Base-by-base conservation (phyloP, 2,113 vertebrate genomes). In the Electrona antarctica region DNA sequence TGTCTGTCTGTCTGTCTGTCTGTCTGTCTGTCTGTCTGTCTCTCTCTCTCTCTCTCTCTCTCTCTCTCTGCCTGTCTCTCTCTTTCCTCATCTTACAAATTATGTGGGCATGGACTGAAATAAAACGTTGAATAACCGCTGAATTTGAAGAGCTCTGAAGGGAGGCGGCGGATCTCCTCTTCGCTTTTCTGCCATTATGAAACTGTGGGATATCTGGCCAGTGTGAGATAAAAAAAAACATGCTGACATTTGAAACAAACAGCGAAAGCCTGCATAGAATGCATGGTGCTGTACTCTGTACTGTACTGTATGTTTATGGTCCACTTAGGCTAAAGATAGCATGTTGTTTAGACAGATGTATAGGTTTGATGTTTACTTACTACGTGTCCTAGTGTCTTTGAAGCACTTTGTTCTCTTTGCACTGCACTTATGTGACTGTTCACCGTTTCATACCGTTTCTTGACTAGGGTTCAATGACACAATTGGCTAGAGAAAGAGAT, bases 71-170 rank as follows among this genome's bases (percentile, higher is more conserved):
- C 80, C 77, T 66, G 50, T 76, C 80, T 70, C 70, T 82, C 64
- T 78, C 82, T 67, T 74, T 69, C 70, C 60, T 80, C 81, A 76
- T 84, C 76, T 87, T 83, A 82, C 75, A 41, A 41, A 82, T 85
- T 81, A 89, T 85, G 81, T 79, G 73, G 81, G 75, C 83, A 64
- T 15, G 56, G 82, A 82, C 82, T 64, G 79, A 89, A 90, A 91
- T 87, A 91, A 83, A 86, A 54, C 78, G 6, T 54, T 80, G 84
- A 87, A 87, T 78, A 88, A 80, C 6, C 0, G 52, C 56, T 74
- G 77, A 71, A 79, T 82, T 82, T 86, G 71, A 79, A 76, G 82
- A 73, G 78, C 77, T 60, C 68, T 67, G 65, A 69, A 76, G 76
- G 8, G 47, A 61, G 13, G 67, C 78, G 52, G 69, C 57, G 75